phyloP scores from a whole-genome alignment of 2,888 invertebrate genomes.

The Linyphia triangularis region DNA sequence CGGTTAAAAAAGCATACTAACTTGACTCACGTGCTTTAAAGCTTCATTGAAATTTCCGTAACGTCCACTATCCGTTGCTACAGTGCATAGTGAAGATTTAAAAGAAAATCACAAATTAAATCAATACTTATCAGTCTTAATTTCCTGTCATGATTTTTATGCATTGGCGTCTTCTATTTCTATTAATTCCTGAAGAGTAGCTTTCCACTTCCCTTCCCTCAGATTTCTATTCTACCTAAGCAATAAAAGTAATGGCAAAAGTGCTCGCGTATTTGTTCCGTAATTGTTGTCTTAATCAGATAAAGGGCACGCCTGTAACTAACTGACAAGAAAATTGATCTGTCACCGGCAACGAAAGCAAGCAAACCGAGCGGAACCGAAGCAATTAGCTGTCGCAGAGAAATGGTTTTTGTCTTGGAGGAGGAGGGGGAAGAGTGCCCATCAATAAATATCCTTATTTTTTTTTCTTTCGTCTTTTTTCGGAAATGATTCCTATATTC shows the following conservation, averaged over 20 bases:
- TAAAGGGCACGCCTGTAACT: constrained; percentile 65
- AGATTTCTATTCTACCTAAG: constrained; percentile 31
- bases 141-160: neutral
- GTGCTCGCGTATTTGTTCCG: constrained; percentile 36
- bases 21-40: no score
- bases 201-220: neutral
- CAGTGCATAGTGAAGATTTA: neutral
- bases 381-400: constrained; percentile 71
- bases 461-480: neutral
- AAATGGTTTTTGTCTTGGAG: constrained; percentile 8
- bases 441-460: constrained; percentile 10
- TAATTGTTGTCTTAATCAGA: constrained; percentile 71
- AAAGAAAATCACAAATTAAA: neutral
- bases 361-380: constrained; percentile 69
- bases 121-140: neutral
- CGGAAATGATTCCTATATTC: neutral
- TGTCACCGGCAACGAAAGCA: constrained; percentile 69
- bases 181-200: neutral
- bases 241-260: constrained; percentile 54
- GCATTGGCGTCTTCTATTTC: neutral
- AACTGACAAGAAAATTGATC: constrained; percentile 74
- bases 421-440: constrained; percentile 2
- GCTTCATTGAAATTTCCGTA: no score
- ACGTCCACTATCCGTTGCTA: no score
- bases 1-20: no score